Evolutionary conservation across 2,797 vertebrate species (phyloP).

Genomic region (Enteromius unitaeniatus): DNA sequence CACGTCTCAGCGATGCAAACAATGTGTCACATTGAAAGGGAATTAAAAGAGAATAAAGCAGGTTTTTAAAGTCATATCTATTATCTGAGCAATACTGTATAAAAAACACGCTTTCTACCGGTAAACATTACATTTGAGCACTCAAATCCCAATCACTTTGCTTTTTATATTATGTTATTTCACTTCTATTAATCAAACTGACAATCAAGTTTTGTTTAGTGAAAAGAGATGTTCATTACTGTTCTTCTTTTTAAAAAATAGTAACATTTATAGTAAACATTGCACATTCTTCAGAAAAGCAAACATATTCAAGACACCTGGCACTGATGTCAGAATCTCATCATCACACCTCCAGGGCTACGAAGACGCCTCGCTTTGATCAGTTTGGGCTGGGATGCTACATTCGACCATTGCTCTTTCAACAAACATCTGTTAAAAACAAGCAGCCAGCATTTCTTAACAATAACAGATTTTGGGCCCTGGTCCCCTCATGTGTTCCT

Average conservation of each 20-base stretch:
- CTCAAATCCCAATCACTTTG: neutral
- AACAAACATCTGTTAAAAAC: constrained; percentile 42
- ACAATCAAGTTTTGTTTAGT: neutral
- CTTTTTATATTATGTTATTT: neutral
- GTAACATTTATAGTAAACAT: neutral
- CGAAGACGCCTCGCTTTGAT: neutral
- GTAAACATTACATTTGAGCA: neutral
- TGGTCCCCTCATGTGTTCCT: constrained; percentile 2
- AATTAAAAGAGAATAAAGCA: neutral
- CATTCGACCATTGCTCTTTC: constrained; percentile 11
- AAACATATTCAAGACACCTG: neutral
- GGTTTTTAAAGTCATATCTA: neutral
- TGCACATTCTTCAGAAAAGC: neutral
- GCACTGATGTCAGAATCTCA: constrained; percentile 25
- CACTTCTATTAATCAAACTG: neutral
- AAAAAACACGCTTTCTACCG: neutral
- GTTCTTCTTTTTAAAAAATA: neutral
- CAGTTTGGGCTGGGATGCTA: neutral
- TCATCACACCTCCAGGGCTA: neutral
- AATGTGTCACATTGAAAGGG: neutral
- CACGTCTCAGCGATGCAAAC: neutral
- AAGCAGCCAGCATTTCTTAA: constrained; percentile 19
- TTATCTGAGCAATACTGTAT: neutral
- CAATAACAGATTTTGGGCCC: constrained; percentile 29
- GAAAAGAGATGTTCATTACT: neutral